Base-by-base conservation (phyloP, 1,140 invertebrate species). In the Octopus bimaculoides region DNA sequence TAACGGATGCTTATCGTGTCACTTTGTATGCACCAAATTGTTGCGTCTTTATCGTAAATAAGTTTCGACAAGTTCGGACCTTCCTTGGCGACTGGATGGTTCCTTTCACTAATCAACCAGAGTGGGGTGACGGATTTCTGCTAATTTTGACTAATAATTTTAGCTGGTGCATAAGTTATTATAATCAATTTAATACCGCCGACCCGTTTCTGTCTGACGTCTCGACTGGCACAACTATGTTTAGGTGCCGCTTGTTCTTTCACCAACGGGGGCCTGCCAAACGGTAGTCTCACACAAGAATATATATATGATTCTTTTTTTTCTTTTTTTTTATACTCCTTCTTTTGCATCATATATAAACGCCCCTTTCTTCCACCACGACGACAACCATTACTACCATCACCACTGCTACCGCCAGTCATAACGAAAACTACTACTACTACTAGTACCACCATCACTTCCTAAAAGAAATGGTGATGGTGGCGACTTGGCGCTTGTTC, bases 131-230 rank as follows among this genome's bases (percentile, higher is more conserved):
- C 66, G 66, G 66, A 71, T 71, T 71, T 71, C 66, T 71, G 66
- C 66, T 71, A 71, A 71, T 71, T 71, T 71, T 20, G 66, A 14
- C 66, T 71, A 71, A 71, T 71, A 71, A 71, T 71, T 71, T 17
- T 17, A 71, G 26, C 66, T 71, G 66, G 66, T 71, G 66, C 66
- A 71, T 71, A 71, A 14, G 66, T 71, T 71, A 20, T 14, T 71
- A 14, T 71, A 71, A 71, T 71, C 66, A 71, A 71, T 71, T 71
- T 20, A 71, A 71, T 71, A 71, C 66, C 26, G 66, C 66, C 26
- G 26, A 20, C 66, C 26, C 8, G 66, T 71, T 71, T 20, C 17
- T 17, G 66, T 71, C 66, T 71, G 66, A 17, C 66, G 66, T 71
- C 26, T 20, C 26, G 66, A 17, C 66, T 71, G 66, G 17, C 26